Evolutionary conservation across 2,113 vertebrate species (phyloP).

Genomic region (Neotoma lepida): DNA sequence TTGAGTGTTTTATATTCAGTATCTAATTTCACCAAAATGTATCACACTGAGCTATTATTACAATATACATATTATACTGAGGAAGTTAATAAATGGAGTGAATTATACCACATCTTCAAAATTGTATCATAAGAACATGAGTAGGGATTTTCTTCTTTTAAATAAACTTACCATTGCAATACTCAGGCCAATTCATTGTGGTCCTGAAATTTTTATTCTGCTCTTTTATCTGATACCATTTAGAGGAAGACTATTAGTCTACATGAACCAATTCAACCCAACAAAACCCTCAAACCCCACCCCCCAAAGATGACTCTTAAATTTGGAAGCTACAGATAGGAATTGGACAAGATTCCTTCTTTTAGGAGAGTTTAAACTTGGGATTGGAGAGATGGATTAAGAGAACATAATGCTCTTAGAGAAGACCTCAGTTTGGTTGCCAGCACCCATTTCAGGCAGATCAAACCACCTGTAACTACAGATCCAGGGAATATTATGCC

Average conservation of each 20-base stretch:
- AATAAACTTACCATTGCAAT: not conserved
- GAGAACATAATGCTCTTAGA: not conserved
- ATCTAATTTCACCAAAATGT: conserved; percentile 23
- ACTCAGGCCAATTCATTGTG: not conserved
- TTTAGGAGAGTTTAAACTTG: not conserved
- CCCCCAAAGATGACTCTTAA: not conserved
- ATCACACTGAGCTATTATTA: not conserved
- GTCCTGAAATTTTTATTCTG: not conserved
- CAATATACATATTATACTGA: not conserved
- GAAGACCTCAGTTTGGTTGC: not conserved
- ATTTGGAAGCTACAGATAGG: not conserved
- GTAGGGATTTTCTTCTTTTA: not conserved
- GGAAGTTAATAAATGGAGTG: not conserved
- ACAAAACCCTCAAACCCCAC: not conserved
- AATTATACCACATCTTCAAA: not conserved
- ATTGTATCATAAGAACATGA: not conserved
- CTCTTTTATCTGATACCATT: not conserved
- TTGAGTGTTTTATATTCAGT: not conserved
- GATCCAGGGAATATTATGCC: not conserved
- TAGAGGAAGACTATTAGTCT: rapidly evolving
- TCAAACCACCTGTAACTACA: not conserved
- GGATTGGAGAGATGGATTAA: not conserved
- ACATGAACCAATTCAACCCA: not conserved
- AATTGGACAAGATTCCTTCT: not conserved
- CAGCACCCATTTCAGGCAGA: not conserved